Evolutionary conservation across 2,113 vertebrate genomes (phyloP).

Genomic region (Neomonachus schauinslandi): DNA sequence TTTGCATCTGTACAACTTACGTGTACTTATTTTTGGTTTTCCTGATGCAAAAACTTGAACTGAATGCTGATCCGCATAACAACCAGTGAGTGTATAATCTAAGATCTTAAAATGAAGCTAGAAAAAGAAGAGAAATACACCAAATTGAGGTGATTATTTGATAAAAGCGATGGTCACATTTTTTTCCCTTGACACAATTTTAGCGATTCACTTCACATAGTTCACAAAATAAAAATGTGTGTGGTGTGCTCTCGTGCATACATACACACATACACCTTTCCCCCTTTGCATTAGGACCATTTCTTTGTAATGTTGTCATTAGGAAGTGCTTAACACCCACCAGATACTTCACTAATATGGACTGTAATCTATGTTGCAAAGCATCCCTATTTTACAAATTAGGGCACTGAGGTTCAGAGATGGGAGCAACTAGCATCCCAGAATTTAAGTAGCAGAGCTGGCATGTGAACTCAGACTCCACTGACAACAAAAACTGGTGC

Average conservation of each 20-base stretch:
- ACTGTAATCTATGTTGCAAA: not conserved
- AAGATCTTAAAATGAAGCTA: constrained; percentile 95
- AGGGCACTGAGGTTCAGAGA: not conserved
- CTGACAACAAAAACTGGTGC: not conserved
- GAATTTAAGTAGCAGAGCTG: not conserved
- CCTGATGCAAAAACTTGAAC: constrained; percentile 94
- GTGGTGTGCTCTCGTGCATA: not conserved
- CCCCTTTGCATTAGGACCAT: not conserved
- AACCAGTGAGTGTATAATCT: constrained; percentile 95
- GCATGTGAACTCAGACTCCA: not conserved
- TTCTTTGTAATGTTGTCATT: not conserved
- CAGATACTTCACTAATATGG: not conserved
- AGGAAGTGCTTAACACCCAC: not conserved
- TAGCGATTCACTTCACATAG: not conserved
- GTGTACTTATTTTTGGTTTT: constrained; percentile 92
- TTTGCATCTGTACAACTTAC: constrained; percentile 86
- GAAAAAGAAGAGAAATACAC: constrained; percentile 66
- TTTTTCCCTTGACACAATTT: not conserved
- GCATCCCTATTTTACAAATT: not conserved
- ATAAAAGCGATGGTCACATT: not conserved
- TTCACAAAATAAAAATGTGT: constrained; percentile 6
- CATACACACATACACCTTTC: not conserved
- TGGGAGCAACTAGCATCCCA: not conserved
- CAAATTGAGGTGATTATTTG: constrained; percentile 13
- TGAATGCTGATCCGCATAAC: constrained; percentile 94